A percentile compares a stretch with the other conserved stretches of the same genome.
phyloP scores from a whole-genome alignment of 2,113 vertebrate genomes.

The Embiotoca jacksoni region DNA sequence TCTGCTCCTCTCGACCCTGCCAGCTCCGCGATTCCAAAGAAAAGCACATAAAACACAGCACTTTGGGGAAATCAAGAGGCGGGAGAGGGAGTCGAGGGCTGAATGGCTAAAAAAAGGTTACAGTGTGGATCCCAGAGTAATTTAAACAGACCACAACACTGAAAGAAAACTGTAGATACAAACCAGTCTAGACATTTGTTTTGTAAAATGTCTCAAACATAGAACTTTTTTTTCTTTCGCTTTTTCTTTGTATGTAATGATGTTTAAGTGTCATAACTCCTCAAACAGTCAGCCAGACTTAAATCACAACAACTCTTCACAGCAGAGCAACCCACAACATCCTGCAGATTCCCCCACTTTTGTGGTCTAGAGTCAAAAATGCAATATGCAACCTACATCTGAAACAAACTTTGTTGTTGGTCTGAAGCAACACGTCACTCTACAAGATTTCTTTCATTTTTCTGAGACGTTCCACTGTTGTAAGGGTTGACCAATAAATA shows the following conservation, averaged over 20 bases:
- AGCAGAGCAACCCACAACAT: too few species aligned
- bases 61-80: constrained; percentile 79
- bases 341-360: too few species aligned
- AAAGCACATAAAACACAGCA: constrained; percentile 74
- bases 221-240: too few species aligned
- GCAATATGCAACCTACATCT: too few species aligned
- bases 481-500: too few species aligned
- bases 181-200: constrained; percentile 9
- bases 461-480: too few species aligned
- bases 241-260: background rate
- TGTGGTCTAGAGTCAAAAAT: too few species aligned
- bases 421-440: too few species aligned
- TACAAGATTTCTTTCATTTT: too few species aligned
- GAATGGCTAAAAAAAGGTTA: constrained; percentile 60
- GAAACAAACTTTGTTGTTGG: too few species aligned
- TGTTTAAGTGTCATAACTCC: background rate
- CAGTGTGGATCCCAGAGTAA: constrained; percentile 18
- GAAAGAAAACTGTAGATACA: constrained; percentile 26
- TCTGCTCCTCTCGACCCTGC: constrained; percentile 72
- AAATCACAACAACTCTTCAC: too few species aligned
- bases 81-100: constrained; percentile 29
- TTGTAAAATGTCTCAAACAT: background rate
- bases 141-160: constrained; percentile 28
- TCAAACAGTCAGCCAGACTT: too few species aligned
- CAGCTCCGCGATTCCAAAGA: constrained; percentile 53